Conservation (phyloP, 2,797 vertebrate species). For the Nyctalus aviator region DNA sequence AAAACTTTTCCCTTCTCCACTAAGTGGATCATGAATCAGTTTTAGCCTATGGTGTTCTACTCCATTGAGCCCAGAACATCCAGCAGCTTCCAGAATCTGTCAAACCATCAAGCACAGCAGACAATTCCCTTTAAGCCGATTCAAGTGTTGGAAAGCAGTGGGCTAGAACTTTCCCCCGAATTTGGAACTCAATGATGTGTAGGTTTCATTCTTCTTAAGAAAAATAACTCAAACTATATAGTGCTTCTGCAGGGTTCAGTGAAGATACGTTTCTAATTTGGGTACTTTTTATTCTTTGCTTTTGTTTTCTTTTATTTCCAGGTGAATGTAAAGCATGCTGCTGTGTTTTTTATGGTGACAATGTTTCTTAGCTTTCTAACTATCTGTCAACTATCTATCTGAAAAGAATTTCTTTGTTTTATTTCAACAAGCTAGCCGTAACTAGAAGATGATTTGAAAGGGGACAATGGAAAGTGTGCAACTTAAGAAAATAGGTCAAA, state of each 20-base stretch:
- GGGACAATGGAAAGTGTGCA: neutral
- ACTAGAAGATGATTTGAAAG: neutral
- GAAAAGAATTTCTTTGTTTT: constrained; percentile 11
- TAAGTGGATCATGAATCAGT: constrained; percentile 81
- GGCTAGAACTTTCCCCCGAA: constrained; percentile 73
- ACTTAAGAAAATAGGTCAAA: constrained; percentile 40
- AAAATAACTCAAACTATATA: constrained; percentile 65
- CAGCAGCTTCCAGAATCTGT: constrained; percentile 69
- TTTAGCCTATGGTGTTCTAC: constrained; percentile 72
- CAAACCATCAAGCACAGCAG: constrained; percentile 71
- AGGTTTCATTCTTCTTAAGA: constrained; percentile 71
- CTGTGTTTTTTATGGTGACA: constrained; percentile 16
- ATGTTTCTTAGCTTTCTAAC: constrained; percentile 45
- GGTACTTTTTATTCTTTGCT: constrained; percentile 29
- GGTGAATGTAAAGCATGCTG: neutral
- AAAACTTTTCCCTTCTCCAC: constrained; percentile 56
- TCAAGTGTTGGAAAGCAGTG: constrained; percentile 71
- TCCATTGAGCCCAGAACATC: constrained; percentile 74
- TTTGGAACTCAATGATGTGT: constrained; percentile 73
- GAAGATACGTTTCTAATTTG: constrained; percentile 62
- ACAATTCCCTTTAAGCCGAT: constrained; percentile 80
- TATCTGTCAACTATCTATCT: neutral
- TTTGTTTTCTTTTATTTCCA: constrained; percentile 52
- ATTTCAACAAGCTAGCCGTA: neutral
- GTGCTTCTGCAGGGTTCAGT: constrained; percentile 50